Evolutionary conservation across 2,797 vertebrate species (phyloP), one percentile per base, ranked within the genome.

Genomic region (Varecia variegata): DNA sequence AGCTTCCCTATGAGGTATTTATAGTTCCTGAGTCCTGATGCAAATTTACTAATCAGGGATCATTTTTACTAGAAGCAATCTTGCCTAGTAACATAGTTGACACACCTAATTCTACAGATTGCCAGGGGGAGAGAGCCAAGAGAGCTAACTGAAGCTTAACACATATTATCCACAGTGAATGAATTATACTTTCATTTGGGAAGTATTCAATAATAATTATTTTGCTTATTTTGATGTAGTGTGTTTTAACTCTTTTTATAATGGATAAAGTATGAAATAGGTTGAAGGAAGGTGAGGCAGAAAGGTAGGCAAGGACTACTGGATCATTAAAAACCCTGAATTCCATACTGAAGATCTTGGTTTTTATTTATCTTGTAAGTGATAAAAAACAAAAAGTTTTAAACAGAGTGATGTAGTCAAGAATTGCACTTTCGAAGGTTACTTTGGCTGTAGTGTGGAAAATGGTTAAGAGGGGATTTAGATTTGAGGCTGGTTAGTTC

Each of bases 191-290:
- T 60, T 92, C 65, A 67, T 83, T 86, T 81, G 35, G 52, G 17
- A 93, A 93, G 47, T 54, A 67, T 76, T 96, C 62, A 35, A 0
- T 80, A 60, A 15, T 77, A 73, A 5, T 84, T 50, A 40, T 79
- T 87, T 92, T 83, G 70, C 25, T 87, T 87, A 43, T 74, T 86
- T 89, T 86, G 81, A 73, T 45, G 13, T 85, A 73, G 25, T 77
- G 17, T 94, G 58, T 93, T 94, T 95, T 88, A 91, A 91, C 38
- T 82, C 14, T n/a, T 60, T 54, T 38, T 50, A 20, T 88, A 38
- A 70, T 35, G 14, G 35, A 11, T 92, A 76, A 89, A 79, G 20
- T 94, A 40, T 94, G 62, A 97, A 82, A 52, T 58, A 65, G 38
- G 4, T 50, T 62, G 43, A 62, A 20, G 89, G 45, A 94, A 73